Evolutionary conservation across 2,113 vertebrate genomes (phyloP), one percentile per base, ranked within the genome.

Genomic region (Butorides virescens): DNA sequence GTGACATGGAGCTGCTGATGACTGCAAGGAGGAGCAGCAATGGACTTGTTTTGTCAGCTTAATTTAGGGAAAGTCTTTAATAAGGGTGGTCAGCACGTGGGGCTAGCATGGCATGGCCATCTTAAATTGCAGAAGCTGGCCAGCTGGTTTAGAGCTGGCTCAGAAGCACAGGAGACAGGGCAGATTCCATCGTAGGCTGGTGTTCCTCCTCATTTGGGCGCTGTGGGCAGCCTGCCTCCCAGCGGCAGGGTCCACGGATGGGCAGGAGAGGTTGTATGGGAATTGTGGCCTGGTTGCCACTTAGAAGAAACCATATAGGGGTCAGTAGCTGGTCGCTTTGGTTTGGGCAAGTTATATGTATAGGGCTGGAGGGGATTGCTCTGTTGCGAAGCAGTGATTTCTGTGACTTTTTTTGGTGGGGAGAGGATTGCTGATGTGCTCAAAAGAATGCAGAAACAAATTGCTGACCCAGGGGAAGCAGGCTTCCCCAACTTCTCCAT

Each of bases 221-320:
- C 17, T 0, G 2, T 7, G 7, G 58, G 10, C 34, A 32, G 13
- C 15, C 30, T 76, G 30, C 15, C 29, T 46, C 0, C 0, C 20
- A 52, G 39, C 19, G 20, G 34, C 26, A 71, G 55, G 14, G 17
- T 44, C 63, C 11, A 7, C 1, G 1, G 49, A 22, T 1, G 1
- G n/a, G 23, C 26, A 36, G 75, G 37, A 80, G 42, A 37, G 18
- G 19, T 10, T 19, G 10, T 5, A 4, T 34, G 29, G 30, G 36
- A 62, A 14, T 20, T 76, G 61, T 49, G 16, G 8, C 37, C 42
- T 67, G 39, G 52, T 34, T 0, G 6, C 16, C 20, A n/a, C 20
- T 10, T 58, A n/a, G 30, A 68, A 76, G 36, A 72, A 80, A 46
- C 14, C 10, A 20, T 10, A 26, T 34, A 9, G 3, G 7, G 62